A percentile compares a stretch with the other conserved stretches of the same genome.
phyloP scores from a whole-genome alignment of 2,888 invertebrate genomes.

The Apotomis capreana region DNA sequence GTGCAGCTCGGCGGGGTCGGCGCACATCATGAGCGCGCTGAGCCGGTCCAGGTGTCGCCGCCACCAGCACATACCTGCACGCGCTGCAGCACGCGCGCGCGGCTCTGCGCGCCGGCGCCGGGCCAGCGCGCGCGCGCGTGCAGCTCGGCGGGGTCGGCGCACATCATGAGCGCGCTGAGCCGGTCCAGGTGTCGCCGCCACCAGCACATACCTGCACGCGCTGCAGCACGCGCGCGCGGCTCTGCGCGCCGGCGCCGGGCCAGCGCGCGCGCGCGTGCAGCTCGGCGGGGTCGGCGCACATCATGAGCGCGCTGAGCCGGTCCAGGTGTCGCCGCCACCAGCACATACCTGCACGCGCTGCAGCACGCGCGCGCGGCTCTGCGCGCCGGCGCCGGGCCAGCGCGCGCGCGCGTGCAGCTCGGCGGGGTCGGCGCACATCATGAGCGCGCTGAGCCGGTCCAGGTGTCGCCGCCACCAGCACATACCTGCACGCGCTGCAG shows the following conservation, averaged over 20 bases:
- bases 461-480: too few relatives aligned
- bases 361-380: slow-evolving; percentile 52
- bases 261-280: slow-evolving; percentile 79
- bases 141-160: slow-evolving; percentile 64
- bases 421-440: slow-evolving; percentile 86
- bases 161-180: too few relatives aligned
- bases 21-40: too few relatives aligned
- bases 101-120: too few relatives aligned
- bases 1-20: too few relatives aligned
- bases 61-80: too few relatives aligned
- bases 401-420: slow-evolving; percentile 96
- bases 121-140: slow-evolving; percentile 74
- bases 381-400: slow-evolving; percentile 87
- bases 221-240: slow-evolving; percentile 49
- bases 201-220: not conserved
- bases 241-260: slow-evolving; percentile 52
- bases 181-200: too few relatives aligned
- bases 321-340: too few relatives aligned
- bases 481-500: slow-evolving; percentile 4
- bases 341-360: not conserved
- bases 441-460: too few relatives aligned
- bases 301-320: too few relatives aligned
- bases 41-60: too few relatives aligned
- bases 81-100: too few relatives aligned
- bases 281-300: slow-evolving; percentile 55